A percentile compares a stretch with the other conserved stretches of the same genome.
Evolutionary conservation across 2,113 vertebrate genomes (phyloP).

Genomic region (Melospiza georgiana): DNA sequence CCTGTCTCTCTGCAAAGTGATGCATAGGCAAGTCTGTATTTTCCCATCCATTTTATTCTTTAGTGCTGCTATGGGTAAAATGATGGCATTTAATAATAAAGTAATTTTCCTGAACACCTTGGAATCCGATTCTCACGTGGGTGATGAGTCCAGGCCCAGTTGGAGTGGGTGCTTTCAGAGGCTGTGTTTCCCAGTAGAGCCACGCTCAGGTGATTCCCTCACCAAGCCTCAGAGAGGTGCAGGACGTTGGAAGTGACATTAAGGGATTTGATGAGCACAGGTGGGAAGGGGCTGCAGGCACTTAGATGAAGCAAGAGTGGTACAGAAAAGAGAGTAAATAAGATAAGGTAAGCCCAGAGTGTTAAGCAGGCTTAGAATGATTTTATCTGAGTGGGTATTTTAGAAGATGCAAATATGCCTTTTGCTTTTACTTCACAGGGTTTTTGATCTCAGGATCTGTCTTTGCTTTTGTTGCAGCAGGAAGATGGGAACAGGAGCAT

Average conservation of each 20-base stretch:
- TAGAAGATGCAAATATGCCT: not conserved
- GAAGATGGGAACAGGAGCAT: not conserved
- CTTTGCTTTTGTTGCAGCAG: not conserved
- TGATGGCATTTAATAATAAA: not conserved
- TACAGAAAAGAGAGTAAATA: not conserved
- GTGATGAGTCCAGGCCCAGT: not conserved
- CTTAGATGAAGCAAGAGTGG: not conserved
- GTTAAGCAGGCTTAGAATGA: not conserved
- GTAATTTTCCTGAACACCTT: not conserved
- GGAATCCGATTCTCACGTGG: fast-evolving
- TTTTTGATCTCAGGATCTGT: not conserved
- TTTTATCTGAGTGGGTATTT: not conserved
- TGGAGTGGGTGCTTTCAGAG: fast-evolving
- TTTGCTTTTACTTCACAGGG: not conserved
- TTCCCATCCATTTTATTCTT: not conserved
- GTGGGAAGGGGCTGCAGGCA: not conserved
- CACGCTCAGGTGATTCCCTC: not conserved
- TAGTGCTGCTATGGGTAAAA: not conserved
- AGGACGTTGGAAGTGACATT: not conserved
- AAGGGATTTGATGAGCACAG: not conserved
- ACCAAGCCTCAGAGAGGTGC: not conserved
- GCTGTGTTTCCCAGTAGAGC: not conserved
- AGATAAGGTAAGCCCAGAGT: not conserved
- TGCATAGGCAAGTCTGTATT: not conserved
- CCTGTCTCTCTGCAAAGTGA: not conserved